A percentile compares a stretch with the other conserved stretches of the same genome.
Conservation (phyloP, 2,797 vertebrate species). For the Helarctos malayanus region DNA sequence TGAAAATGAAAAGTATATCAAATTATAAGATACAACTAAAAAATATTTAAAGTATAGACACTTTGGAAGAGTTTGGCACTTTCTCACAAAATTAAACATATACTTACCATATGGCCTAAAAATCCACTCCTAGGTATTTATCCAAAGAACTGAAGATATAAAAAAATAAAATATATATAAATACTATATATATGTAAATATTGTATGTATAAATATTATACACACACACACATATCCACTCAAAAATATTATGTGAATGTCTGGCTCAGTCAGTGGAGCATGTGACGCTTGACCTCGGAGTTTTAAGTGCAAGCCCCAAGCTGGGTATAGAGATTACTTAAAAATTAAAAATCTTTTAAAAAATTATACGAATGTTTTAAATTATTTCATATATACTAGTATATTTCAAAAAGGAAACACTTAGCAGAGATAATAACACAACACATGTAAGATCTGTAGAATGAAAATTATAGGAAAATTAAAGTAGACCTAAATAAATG, state of each 20-base stretch:
- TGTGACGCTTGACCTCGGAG: background rate
- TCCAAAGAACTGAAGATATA: background rate
- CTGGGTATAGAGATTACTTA: background rate
- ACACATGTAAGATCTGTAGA: background rate
- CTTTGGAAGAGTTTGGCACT: background rate
- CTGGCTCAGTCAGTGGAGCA: background rate
- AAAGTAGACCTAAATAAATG: background rate
- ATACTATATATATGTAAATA: background rate
- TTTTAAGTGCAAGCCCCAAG: background rate
- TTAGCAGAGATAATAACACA: background rate
- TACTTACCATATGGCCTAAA: background rate
- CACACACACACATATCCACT: background rate
- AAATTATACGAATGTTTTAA: background rate
- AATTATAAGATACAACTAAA: background rate
- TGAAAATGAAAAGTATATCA: background rate
- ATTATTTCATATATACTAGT: background rate
- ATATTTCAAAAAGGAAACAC: background rate
- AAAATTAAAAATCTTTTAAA: background rate
- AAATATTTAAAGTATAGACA: background rate
- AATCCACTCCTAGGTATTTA: background rate
- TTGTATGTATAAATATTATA: background rate
- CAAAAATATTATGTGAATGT: background rate
- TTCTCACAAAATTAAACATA: background rate
- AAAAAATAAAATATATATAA: background rate
- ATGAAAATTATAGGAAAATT: background rate